phyloP scores from a whole-genome alignment of 2,888 invertebrate genomes.

The Watsonalla cultraria region DNA sequence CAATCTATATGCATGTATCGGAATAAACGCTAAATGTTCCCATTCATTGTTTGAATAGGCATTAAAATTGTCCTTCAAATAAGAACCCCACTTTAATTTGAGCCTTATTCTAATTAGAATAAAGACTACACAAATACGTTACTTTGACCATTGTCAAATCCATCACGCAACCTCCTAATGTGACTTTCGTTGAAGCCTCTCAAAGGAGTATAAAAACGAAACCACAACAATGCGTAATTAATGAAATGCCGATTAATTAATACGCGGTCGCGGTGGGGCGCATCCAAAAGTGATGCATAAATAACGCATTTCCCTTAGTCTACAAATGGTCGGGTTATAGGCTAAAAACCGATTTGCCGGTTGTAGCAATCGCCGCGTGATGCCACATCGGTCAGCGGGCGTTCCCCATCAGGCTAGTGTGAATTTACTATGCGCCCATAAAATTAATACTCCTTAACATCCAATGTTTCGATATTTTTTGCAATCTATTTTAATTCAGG shows the following conservation, averaged over 20 bases:
- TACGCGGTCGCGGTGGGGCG: slow-evolving; percentile 55
- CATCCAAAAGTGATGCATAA: slow-evolving; percentile 58
- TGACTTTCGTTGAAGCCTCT: neutral
- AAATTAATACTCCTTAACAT: slow-evolving; percentile 29
- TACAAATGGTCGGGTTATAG: slow-evolving; percentile 49
- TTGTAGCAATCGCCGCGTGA: slow-evolving; percentile 47
- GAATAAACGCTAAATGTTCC: slow-evolving; percentile 12
- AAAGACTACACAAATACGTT: neutral
- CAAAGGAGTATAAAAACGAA: slow-evolving; percentile 37
- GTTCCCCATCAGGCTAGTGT: slow-evolving; percentile 29
- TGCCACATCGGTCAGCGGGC: slow-evolving; percentile 47
- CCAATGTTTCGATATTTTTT: neutral
- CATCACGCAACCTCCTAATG: neutral
- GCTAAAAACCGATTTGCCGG: slow-evolving; percentile 59
- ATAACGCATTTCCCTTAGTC: slow-evolving; percentile 58
- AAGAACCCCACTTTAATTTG: neutral
- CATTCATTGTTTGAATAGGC: neutral
- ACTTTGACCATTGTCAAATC: neutral
- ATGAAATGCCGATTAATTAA: slow-evolving; percentile 66
- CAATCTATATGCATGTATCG: slow-evolving; percentile 47
- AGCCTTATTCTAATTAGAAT: neutral
- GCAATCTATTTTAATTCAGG: slow-evolving; percentile 1
- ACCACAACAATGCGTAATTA: slow-evolving; percentile 53
- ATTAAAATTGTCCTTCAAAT: neutral
- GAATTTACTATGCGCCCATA: slow-evolving; percentile 33